These are phyloP conservation scores for Eumaeus atala DNA, from an alignment of 1,140 invertebrate genomes.

Conservation along the genomic window DNA sequence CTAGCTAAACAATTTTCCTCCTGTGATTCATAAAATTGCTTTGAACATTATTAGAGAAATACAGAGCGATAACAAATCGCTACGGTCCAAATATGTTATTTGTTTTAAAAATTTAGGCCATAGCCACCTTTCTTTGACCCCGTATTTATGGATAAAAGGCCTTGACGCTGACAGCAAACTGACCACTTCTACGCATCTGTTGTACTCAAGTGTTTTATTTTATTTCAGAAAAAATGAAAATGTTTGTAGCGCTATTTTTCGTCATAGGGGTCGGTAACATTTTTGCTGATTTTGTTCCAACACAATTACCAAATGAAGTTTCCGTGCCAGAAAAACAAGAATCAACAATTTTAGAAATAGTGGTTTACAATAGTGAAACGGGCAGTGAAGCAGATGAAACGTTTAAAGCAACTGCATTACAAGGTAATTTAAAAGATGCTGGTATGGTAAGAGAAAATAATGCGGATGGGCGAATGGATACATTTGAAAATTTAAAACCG, in stretches of 20 bases:
- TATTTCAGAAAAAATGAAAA: conserved; percentile 57
- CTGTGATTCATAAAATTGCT: too few relatives aligned
- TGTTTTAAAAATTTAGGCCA: conserved; percentile 23
- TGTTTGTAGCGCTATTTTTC: conserved; percentile 30
- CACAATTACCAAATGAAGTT: conserved; percentile 1
- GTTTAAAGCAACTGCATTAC: neutral
- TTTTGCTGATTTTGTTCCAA: conserved; percentile 18
- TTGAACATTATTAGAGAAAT: too few relatives aligned
- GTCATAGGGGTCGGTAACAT: conserved; percentile 31
- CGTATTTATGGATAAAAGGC: conserved; percentile 39
- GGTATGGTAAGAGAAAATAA: neutral
- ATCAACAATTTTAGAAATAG: neutral
- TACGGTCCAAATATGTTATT: neutral
- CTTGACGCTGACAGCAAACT: conserved; percentile 17
- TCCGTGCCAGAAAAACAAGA: neutral
- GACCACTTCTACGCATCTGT: conserved; percentile 5
- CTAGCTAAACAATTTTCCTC: too few relatives aligned
- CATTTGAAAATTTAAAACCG: neutral
- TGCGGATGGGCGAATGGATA: neutral
- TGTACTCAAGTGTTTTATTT: conserved; percentile 14
- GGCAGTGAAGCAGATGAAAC: neutral
- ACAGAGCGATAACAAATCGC: too few relatives aligned
- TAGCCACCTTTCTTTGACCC: conserved; percentile 51
- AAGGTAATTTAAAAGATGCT: neutral
- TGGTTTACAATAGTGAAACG: neutral